Evolutionary conservation across 2,797 vertebrate species (phyloP).

Genomic region (Manis javanica): DNA sequence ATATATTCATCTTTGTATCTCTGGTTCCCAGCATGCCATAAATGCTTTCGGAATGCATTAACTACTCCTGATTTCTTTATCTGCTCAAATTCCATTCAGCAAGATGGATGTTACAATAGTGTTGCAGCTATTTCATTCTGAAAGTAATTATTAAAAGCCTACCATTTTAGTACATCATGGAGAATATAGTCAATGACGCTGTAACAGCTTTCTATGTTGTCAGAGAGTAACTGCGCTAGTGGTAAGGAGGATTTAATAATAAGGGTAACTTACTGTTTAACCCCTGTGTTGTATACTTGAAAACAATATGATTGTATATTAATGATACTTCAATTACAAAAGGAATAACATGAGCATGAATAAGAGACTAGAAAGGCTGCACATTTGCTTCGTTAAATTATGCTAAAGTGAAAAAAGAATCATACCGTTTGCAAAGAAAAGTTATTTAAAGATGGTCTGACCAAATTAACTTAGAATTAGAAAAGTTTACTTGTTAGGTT

Average conservation of each 20-base stretch:
- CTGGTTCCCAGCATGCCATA: neutral
- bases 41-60: slow-evolving; percentile 4
- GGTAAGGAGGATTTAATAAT: too few species aligned
- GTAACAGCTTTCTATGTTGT: too few species aligned
- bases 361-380: neutral
- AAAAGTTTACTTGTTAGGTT: neutral
- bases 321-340: too few species aligned
- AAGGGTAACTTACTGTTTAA: too few species aligned
- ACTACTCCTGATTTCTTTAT: neutral
- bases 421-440: neutral
- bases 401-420: neutral
- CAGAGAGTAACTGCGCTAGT: too few species aligned
- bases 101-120: neutral
- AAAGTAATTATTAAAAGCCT: slow-evolving; percentile 25
- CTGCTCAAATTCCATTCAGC: neutral
- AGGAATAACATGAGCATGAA: neutral
- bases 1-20: neutral
- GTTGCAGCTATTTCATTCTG: neutral
- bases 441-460: neutral
- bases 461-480: slow-evolving; percentile 25
- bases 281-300: too few species aligned
- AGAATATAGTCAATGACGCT: too few species aligned
- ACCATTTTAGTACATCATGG: neutral
- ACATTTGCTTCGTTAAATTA: neutral
- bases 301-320: too few species aligned